These are phyloP conservation scores for Scaptomyza tumidula DNA, from an alignment of 2,888 invertebrate species.

Conservation along the genomic window DNA sequence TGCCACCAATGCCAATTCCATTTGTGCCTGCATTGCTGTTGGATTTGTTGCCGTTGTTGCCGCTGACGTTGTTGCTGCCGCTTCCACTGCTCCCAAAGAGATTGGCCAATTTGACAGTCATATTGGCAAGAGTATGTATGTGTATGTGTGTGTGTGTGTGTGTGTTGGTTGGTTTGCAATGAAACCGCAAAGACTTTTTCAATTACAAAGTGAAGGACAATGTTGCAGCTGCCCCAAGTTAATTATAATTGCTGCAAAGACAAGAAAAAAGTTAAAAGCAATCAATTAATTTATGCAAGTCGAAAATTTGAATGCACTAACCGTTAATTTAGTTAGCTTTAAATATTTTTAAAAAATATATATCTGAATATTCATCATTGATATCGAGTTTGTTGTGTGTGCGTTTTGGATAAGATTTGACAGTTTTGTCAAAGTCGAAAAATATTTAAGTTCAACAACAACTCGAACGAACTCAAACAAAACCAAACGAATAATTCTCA, in stretches of 20 bases:
- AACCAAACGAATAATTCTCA: neutral
- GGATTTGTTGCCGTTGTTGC: slow-evolving; percentile 8
- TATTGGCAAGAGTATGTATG: slow-evolving; percentile 31
- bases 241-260: slow-evolving; percentile 16
- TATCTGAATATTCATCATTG: neutral
- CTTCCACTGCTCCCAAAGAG: slow-evolving; percentile 52
- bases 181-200: slow-evolving; percentile 63
- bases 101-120: slow-evolving; percentile 71
- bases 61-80: slow-evolving; percentile 13
- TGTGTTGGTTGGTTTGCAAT: neutral
- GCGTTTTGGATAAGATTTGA: neutral
- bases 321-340: neutral
- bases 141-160: neutral
- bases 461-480: neutral
- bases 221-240: slow-evolving; percentile 29
- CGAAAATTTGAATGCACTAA: neutral
- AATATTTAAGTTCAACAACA: neutral
- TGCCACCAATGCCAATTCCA: neutral
- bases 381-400: neutral
- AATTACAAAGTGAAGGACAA: slow-evolving; percentile 72
- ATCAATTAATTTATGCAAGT: slow-evolving; percentile 8
- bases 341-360: neutral
- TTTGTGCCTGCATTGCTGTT: slow-evolving; percentile 8
- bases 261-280: neutral
- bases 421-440: neutral